Evolutionary conservation across 2,888 invertebrate genomes (phyloP), one percentile per base, ranked within the genome.

Genomic region (Liodrosophila aerea): DNA sequence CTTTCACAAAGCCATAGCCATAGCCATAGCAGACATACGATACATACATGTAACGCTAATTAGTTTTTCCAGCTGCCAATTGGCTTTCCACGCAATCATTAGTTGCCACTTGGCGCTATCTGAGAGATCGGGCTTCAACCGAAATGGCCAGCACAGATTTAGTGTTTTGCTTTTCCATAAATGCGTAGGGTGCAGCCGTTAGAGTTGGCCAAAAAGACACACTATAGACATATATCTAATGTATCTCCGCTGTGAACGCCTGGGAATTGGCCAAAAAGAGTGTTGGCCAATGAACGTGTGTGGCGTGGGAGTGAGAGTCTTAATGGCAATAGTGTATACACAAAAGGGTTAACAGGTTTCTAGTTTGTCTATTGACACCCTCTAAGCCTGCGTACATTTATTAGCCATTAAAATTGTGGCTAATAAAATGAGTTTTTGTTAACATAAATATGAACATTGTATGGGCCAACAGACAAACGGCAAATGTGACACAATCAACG

Each of bases 401-500:
- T 72, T 66, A 58, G 65, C 61, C 74, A 53, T 64, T 65, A 72
- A 73, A 52, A 31, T 53, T 52, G 69, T 65, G 29, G 62, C 65
- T 54, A 62, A 72, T 65, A 67, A 62, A 78, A 78, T 69, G 66
- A 60, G 64, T 72, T 66, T 77, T 53, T 30, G 68, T 73, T 73
- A 63, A 58, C 76, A 78, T 75, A 72, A 77, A 76, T 77, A 76
- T 73, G 43, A 40, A 22, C 47, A 30, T 43, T 58, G 53, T 45
- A 36, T 50, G 15, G 53, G 34, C 41, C 37, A 74, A 65, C 66
- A 60, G 70, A 74, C 66, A 78, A 65, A 60, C 80, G 57, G 47
- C 64, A 65, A 83, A 70, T 80, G 78, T 85, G 76, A 85, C 78
- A 78, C 78, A 78, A 78, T 83, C 81, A 39, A 41, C 58, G 82